Base-by-base conservation (phyloP, 1,140 invertebrate species). In the Temnothorax longispinosus region DNA sequence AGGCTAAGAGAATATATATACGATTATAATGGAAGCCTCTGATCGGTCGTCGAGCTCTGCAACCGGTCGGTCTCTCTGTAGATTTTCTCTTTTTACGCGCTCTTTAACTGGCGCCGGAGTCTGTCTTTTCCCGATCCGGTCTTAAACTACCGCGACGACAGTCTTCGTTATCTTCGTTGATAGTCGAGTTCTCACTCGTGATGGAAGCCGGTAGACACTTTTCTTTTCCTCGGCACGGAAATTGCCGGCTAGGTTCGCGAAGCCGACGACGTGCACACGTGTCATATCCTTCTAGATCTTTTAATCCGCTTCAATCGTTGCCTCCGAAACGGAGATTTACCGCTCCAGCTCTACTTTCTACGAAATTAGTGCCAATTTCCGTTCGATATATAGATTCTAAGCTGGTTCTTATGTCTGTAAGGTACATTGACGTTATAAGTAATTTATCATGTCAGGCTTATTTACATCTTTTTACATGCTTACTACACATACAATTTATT, bases 81-180 rank as follows among this genome's bases (percentile, higher is more conserved):
- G 21, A 86, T 89, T 85, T 88, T 71, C 86, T 88, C 78, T 85
- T 89, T 89, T 89, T 88, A 41, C 56, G 32, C n/a, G 62, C 18
- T 21, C 64, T 77, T 88, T 72, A 69, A 58, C 77, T 87, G 88
- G 88, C 88, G 86, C 88, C 88, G 56, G 72, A 76, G 32, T 58
- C 65, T 58, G 50, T 32, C 71, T 65, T 84, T 27, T 15, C 2
- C 6, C n/a, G 72, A 80, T 86, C 41, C 65, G 47, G n/a, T 72
- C 47, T 81, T 27, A 15, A 77, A 44, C 21, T 13, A 77, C 10
- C 44, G 54, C 47, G 56, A 58, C 58, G 38, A 72, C 41, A 38
- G 11, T 71, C 38, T 50, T 65, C 65, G 56, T 82, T 35, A 27
- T 80, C 62, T 27, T 72, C 21, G 10, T 38, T 27, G 64, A 60